A percentile compares a stretch with the other conserved stretches of the same genome.
phyloP scores from a whole-genome alignment of 2,888 invertebrate genomes.

The Petrolisthes manimaculis region DNA sequence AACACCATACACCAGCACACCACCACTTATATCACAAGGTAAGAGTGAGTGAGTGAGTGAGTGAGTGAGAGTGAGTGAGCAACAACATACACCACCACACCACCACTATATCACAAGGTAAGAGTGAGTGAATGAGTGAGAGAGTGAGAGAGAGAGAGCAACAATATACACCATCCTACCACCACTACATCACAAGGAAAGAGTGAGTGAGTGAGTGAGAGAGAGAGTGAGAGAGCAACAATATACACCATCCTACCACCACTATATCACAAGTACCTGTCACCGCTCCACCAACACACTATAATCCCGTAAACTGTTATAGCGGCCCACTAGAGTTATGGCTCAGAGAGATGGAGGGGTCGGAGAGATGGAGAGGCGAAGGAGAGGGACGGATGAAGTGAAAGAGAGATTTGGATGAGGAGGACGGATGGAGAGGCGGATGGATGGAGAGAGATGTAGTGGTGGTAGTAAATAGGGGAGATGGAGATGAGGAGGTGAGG shows the following conservation, averaged over 20 bases:
- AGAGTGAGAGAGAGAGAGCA: background rate
- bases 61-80: too few relatives aligned
- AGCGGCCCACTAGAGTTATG: background rate
- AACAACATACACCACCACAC: too few relatives aligned
- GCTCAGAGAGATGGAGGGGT: background rate
- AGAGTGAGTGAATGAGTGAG: background rate
- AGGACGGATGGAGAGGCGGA: background rate
- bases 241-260: constrained; percentile 5
- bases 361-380: background rate
- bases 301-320: background rate
- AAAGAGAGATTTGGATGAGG: background rate
- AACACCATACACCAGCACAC: too few relatives aligned
- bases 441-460: background rate
- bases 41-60: too few relatives aligned
- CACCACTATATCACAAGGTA: too few relatives aligned
- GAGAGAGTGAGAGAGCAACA: background rate
- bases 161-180: background rate
- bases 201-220: background rate
- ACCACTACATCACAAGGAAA: background rate
- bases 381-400: background rate
- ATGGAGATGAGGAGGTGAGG: background rate
- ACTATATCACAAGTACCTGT: background rate
- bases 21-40: too few relatives aligned
- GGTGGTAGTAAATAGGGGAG: background rate
- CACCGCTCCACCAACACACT: background rate